Evolutionary conservation across 37 sponge, comb jelly and placozoan genomes (phyloP).

Genomic region (Beroe ovata): DNA sequence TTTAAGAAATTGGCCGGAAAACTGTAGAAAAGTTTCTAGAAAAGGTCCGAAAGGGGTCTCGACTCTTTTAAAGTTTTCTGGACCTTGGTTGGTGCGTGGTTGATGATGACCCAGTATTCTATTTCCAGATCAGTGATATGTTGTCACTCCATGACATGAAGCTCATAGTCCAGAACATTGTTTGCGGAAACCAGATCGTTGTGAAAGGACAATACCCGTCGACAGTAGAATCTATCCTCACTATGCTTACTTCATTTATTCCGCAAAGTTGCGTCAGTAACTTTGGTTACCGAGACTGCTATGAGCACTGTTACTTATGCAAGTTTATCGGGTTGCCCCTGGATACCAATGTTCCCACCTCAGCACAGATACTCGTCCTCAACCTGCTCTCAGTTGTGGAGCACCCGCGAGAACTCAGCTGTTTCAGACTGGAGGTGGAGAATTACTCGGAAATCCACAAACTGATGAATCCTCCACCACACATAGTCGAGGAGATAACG

Average conservation of each 20-base stretch:
- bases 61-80: too few relatives aligned
- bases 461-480: slow-evolving; percentile 13
- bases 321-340: slow-evolving; percentile 39
- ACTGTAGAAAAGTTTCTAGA: too few relatives aligned
- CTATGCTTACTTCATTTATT: slow-evolving; percentile 16
- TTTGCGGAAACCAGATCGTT: slow-evolving; percentile 13
- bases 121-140: slow-evolving; percentile 42
- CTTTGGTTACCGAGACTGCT: slow-evolving; percentile 24
- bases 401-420: neutral
- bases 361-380: neutral
- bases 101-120: too few relatives aligned
- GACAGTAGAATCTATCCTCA: slow-evolving; percentile 31
- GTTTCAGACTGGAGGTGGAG: neutral
- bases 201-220: slow-evolving; percentile 12
- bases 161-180: slow-evolving; percentile 22
- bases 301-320: slow-evolving; percentile 17
- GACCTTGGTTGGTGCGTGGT: too few relatives aligned
- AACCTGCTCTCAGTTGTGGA: slow-evolving; percentile 27
- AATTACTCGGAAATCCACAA: neutral
- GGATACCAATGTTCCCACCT: neutral
- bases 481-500: slow-evolving; percentile 22
- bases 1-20: too few relatives aligned
- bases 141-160: neutral
- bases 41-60: too few relatives aligned
- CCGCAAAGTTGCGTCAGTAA: slow-evolving; percentile 12